These are phyloP conservation scores for Corydoras sp. DNA, from an alignment of 2,113 vertebrate genomes.

Conservation along the genomic window DNA sequence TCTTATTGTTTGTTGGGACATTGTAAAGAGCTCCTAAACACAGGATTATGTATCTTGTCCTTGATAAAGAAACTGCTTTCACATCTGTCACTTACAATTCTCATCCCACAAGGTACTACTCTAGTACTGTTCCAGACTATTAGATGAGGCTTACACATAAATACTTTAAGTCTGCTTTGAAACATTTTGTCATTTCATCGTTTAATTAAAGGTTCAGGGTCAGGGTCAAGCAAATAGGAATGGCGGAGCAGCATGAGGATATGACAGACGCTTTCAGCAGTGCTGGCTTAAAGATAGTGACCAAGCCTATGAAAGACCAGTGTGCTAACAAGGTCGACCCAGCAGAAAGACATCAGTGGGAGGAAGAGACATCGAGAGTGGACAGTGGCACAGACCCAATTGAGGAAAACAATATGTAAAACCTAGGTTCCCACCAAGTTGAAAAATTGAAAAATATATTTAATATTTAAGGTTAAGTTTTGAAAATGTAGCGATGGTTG, in stretches of 20 bases:
- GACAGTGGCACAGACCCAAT: constrained; percentile 74
- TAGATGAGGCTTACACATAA: constrained; percentile 1
- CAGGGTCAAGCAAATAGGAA: constrained; percentile 69
- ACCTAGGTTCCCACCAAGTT: too few relatives aligned
- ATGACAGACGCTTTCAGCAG: constrained; percentile 63
- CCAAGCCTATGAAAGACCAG: constrained; percentile 72
- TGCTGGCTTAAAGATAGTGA: constrained; percentile 67
- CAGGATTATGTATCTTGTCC: too few relatives aligned
- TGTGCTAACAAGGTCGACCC: constrained; percentile 90
- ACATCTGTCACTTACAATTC: constrained; percentile 46
- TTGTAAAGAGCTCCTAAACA: constrained; percentile 1
- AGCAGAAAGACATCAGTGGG: constrained; percentile 94
- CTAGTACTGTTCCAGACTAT: constrained; percentile 39
- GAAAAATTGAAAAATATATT: too few relatives aligned
- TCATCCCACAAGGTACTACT: constrained; percentile 31
- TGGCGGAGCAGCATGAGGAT: too few relatives aligned
- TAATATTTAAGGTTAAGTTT: too few relatives aligned
- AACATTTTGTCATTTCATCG: background rate
- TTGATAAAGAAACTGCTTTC: constrained; percentile 29
- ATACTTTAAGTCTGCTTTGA: background rate
- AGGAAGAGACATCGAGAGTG: constrained; percentile 83
- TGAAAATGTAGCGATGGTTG: too few relatives aligned
- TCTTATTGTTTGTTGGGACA: constrained; percentile 25
- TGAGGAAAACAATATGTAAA: constrained; percentile 52
- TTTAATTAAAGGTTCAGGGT: constrained; percentile 47